Evolutionary conservation across 2,797 vertebrate genomes (phyloP).

Genomic region (Hypotaenidia okinawae): DNA sequence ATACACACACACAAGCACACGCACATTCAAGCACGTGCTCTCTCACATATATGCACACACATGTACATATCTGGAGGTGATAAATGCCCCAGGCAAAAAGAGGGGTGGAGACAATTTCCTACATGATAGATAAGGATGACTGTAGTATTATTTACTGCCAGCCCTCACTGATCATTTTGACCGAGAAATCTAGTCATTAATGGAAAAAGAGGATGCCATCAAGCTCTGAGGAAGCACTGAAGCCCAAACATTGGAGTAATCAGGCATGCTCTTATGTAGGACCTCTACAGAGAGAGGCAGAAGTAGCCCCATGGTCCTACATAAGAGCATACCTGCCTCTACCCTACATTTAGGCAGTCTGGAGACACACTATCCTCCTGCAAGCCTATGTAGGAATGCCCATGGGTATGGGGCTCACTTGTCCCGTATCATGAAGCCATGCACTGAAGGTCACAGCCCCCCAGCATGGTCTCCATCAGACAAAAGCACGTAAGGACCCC

Average conservation of each 20-base stretch:
- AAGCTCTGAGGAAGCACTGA: background rate
- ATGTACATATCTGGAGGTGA: background rate
- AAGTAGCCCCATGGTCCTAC: background rate
- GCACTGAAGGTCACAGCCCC: background rate
- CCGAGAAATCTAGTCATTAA: background rate
- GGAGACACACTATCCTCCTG: background rate
- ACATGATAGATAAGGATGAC: background rate
- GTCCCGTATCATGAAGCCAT: background rate
- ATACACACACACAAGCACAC: background rate
- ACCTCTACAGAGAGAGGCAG: background rate
- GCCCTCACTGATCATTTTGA: background rate
- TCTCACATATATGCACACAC: too few relatives aligned
- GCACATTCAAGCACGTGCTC: accelerated
- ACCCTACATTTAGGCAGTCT: background rate
- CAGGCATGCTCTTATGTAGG: too few relatives aligned
- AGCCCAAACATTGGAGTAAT: background rate
- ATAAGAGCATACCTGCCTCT: background rate
- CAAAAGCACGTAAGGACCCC: background rate
- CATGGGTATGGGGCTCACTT: background rate
- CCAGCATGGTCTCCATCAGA: background rate
- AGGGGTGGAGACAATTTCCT: background rate
- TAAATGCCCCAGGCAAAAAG: background rate
- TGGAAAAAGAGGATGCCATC: background rate
- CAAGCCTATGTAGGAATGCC: background rate
- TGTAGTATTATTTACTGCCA: background rate